Conservation (phyloP, 1,140 invertebrate genomes). For the Aphis gossypii region DNA sequence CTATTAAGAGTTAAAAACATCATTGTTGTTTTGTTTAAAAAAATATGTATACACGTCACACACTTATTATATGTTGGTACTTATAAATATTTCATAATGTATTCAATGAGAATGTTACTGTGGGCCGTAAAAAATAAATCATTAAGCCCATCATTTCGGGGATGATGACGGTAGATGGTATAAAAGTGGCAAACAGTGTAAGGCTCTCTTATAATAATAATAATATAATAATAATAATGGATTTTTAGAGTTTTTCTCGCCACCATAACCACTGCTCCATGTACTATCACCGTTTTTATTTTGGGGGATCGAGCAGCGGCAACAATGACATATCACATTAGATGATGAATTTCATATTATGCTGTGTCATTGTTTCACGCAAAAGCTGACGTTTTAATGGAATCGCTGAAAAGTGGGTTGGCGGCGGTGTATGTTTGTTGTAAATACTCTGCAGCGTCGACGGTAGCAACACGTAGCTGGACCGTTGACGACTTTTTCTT, state of each 20-base stretch:
- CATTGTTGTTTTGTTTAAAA: background rate
- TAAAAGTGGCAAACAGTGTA: constrained; percentile 47
- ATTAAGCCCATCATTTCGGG: constrained; percentile 7
- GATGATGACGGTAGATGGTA: background rate
- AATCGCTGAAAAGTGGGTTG: background rate
- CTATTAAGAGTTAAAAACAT: background rate
- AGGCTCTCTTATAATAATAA: constrained; percentile 18
- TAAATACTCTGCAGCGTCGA: background rate
- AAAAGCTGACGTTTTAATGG: constrained; percentile 43
- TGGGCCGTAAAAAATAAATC: constrained; percentile 26
- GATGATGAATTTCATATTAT: constrained; percentile 40
- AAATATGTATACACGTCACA: background rate
- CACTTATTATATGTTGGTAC: too few relatives aligned
- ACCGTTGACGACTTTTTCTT: background rate
- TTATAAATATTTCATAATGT: background rate
- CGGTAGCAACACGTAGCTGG: background rate
- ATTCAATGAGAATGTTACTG: background rate
- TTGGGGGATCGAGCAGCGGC: background rate
- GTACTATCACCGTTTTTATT: background rate
- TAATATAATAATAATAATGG: constrained; percentile 40
- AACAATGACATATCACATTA: constrained; percentile 48
- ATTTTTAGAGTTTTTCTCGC: constrained; percentile 17
- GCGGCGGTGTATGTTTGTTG: background rate
- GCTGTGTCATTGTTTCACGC: background rate
- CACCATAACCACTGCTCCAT: background rate